These are phyloP conservation scores for Drosophila nigromelanica DNA, from an alignment of 1,140 invertebrate species.

Conservation along the genomic window DNA sequence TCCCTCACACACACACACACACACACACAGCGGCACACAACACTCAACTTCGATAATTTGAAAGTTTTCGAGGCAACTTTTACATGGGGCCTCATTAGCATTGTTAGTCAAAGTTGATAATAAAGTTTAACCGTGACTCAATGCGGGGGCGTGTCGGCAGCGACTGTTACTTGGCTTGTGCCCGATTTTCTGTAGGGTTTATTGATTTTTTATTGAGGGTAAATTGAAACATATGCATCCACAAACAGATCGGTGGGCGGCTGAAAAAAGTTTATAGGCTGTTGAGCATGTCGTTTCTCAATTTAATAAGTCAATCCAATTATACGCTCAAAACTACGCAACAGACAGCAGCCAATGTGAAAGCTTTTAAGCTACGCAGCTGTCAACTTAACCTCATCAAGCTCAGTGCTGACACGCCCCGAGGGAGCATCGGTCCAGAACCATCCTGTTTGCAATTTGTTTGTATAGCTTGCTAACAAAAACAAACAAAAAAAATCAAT, in stretches of 20 bases:
- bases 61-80: conserved; percentile 60
- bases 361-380: conserved; percentile 15
- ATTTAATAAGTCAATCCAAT: conserved; percentile 40
- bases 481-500: conserved; percentile 21
- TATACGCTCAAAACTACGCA: conserved; percentile 15
- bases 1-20: conserved; percentile 2
- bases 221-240: conserved; percentile 23
- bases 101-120: conserved; percentile 70
- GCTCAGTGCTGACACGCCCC: neutral
- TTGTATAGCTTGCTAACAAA: conserved; percentile 25
- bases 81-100: conserved; percentile 65
- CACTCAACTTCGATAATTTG: conserved; percentile 23
- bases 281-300: conserved; percentile 1
- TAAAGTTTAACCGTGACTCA: conserved; percentile 47
- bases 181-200: conserved; percentile 6
- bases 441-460: conserved; percentile 17
- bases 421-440: neutral
- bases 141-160: conserved; percentile 13
- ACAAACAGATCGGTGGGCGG: conserved; percentile 5
- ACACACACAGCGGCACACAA: neutral
- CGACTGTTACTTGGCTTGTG: neutral
- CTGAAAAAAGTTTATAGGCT: neutral
- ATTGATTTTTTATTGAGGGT: conserved; percentile 39
- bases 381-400: neutral
- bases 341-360: neutral